Evolutionary conservation across 2,888 invertebrate genomes (phyloP).

Genomic region (Fragum sueziense): DNA sequence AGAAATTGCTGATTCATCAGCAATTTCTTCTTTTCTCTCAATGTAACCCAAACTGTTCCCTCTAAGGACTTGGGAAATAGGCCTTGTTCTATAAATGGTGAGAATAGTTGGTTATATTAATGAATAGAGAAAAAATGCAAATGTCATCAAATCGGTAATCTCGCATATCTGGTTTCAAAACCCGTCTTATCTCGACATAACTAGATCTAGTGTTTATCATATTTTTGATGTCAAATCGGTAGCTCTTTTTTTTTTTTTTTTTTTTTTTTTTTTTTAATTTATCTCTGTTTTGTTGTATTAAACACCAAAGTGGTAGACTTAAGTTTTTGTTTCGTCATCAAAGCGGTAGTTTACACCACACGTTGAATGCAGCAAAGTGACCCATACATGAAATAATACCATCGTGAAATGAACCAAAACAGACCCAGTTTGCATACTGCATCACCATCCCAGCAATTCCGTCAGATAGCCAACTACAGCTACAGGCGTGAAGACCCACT

Average conservation of each 20-base stretch:
- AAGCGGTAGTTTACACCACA: slow-evolving; percentile 6
- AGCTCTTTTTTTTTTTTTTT: no score
- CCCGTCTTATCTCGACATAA: no score
- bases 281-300: no score
- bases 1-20: not conserved
- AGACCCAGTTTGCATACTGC: not conserved
- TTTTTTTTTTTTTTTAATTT: no score
- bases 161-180: no score
- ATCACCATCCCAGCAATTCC: not conserved
- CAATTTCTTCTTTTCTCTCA: not conserved
- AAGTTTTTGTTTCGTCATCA: not conserved
- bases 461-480: slow-evolving; percentile 8
- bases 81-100: no score
- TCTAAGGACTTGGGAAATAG: not conserved
- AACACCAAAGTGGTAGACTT: no score
- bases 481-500: not conserved
- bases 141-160: no score
- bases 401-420: not conserved
- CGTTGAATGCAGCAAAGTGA: not conserved
- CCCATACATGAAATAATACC: not conserved
- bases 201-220: no score
- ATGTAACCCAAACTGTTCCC: not conserved
- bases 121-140: no score
- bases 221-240: no score
- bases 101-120: no score